Evolutionary conservation across 2,797 vertebrate species (phyloP).

Genomic region (Hemitrygon akajei): DNA sequence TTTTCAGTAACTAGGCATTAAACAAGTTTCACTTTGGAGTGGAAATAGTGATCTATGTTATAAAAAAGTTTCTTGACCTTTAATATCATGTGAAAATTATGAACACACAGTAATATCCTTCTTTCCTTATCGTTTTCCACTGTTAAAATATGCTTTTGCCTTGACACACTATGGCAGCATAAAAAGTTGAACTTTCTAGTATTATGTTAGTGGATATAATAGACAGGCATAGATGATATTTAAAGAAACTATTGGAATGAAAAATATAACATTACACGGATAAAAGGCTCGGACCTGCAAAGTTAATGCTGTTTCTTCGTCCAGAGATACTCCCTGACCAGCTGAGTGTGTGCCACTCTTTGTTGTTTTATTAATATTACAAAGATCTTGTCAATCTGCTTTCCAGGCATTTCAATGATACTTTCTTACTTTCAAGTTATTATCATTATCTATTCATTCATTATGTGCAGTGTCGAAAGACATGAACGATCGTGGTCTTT

Average conservation of each 20-base stretch:
- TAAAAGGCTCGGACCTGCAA: no score
- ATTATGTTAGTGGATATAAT: neutral
- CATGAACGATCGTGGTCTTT: no score
- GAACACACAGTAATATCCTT: neutral
- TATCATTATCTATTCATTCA: no score
- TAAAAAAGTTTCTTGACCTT: neutral
- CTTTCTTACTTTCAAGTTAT: neutral
- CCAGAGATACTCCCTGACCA: no score
- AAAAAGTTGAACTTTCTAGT: neutral
- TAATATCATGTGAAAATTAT: neutral
- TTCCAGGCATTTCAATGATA: neutral
- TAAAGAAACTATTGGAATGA: neutral
- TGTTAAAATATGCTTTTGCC: neutral
- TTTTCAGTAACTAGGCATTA: neutral
- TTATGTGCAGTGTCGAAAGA: no score
- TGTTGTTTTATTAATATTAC: neutral
- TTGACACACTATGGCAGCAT: neutral
- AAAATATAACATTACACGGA: no score
- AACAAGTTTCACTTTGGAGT: neutral
- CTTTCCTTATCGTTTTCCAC: neutral
- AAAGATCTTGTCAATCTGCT: neutral
- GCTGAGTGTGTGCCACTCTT: no score
- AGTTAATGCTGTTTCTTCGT: no score
- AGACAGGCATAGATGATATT: neutral
- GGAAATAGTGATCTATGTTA: neutral